Percentiles rank a stretch among this genome's conserved stretches.
Evolutionary conservation across 2,888 invertebrate species (phyloP).

Genomic region (Acleris sparsana): DNA sequence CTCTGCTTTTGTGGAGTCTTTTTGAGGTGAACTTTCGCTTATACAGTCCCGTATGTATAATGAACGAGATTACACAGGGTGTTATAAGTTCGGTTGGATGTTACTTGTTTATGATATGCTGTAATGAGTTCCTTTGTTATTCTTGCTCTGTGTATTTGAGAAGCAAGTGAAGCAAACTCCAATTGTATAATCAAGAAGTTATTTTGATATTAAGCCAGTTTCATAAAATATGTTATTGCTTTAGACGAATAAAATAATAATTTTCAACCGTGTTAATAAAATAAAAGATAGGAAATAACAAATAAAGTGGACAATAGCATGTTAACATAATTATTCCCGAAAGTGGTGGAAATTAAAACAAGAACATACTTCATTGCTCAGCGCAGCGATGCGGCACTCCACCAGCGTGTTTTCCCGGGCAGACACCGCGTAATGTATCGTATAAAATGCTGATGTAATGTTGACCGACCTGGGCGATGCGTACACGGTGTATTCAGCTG

Average conservation of each 20-base stretch:
- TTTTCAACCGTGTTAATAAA: no score
- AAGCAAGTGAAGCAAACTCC: neutral
- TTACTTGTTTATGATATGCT: conserved; percentile 14
- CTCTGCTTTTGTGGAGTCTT: conserved; percentile 41
- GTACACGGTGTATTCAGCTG: conserved; percentile 28
- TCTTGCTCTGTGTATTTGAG: neutral
- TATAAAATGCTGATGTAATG: conserved; percentile 27
- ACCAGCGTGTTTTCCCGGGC: conserved; percentile 6
- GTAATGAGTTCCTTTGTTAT: conserved; percentile 9
- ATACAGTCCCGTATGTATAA: conserved; percentile 17
- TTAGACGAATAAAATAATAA: no score
- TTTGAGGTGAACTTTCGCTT: conserved; percentile 29
- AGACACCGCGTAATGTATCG: conserved; percentile 10
- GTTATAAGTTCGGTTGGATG: conserved; percentile 11
- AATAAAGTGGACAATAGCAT: no score
- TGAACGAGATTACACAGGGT: conserved; percentile 16
- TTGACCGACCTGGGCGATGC: conserved; percentile 29
- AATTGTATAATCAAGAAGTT: no score
- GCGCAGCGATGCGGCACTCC: neutral
- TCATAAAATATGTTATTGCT: no score
- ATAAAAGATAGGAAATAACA: no score
- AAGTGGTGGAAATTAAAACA: neutral
- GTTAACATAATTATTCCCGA: no score
- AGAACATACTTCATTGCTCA: neutral
- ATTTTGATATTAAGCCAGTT: no score